These are phyloP conservation scores for Triops cancriformis DNA, from an alignment of 1,140 invertebrate species.

Conservation along the genomic window DNA sequence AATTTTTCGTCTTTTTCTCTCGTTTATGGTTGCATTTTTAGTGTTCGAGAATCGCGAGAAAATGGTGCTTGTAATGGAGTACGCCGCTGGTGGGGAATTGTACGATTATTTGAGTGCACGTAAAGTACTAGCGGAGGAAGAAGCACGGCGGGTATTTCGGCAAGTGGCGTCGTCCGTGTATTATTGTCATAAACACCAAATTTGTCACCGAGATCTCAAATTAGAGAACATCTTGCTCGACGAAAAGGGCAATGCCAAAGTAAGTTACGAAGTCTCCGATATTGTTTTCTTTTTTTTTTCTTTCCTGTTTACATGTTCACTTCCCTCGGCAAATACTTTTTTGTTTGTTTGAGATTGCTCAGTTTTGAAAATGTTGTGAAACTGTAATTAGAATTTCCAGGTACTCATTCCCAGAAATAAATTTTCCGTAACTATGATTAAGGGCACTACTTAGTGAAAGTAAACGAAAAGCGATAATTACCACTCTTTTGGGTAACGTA, in stretches of 20 bases:
- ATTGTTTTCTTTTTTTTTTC: not conserved
- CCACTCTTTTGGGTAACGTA: too few species aligned
- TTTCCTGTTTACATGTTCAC: not conserved
- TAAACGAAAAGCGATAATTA: too few species aligned
- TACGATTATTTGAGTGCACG: conserved; percentile 95
- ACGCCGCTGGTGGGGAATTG: conserved; percentile 93
- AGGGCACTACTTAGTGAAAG: too few species aligned
- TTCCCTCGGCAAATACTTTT: too few species aligned
- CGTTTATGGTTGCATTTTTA: conserved; percentile 40
- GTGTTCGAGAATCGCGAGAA: conserved; percentile 98
- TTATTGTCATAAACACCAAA: conserved; percentile 98
- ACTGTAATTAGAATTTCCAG: too few species aligned
- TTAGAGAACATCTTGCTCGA: conserved; percentile 97
- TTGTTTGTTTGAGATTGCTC: too few species aligned
- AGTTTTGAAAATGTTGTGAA: not conserved
- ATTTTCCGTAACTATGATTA: too few species aligned
- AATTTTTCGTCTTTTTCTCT: not conserved
- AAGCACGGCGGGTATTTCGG: conserved; percentile 90
- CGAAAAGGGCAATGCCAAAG: conserved; percentile 89
- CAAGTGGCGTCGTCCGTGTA: conserved; percentile 96
- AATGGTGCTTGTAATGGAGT: conserved; percentile 99
- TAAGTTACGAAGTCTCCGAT: conserved; percentile 37
- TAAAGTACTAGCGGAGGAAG: conserved; percentile 80
- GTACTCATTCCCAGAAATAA: too few species aligned
- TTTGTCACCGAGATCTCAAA: conserved; percentile 96